Percentiles rank a stretch among this genome's conserved stretches.
These are phyloP conservation scores for Sakesphorus luctuosus DNA, from an alignment of 2,113 vertebrate genomes.

Conservation along the genomic window DNA sequence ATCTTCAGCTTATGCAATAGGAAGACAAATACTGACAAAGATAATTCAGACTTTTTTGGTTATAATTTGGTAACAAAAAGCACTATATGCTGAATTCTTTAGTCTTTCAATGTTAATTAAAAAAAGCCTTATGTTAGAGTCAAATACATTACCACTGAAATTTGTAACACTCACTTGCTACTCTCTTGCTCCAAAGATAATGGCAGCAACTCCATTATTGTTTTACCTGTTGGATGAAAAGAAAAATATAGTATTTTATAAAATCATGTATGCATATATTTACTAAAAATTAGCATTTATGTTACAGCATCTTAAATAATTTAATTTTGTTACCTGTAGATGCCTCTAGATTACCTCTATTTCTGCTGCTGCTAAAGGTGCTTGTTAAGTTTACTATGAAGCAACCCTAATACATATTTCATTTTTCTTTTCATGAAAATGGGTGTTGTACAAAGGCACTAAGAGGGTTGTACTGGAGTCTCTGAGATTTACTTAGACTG, in stretches of 20 bases:
- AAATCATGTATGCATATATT: not conserved
- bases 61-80: not conserved
- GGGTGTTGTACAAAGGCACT: not conserved
- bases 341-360: not conserved
- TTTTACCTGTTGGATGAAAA: constrained; percentile 51
- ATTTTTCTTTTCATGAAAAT: not conserved
- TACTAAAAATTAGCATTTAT: not conserved
- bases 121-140: not conserved
- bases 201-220: constrained; percentile 52
- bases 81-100: not conserved
- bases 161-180: constrained; percentile 53
- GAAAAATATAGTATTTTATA: not conserved
- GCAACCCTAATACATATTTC: not conserved
- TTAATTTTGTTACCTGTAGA: not conserved
- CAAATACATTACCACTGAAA: not conserved
- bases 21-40: not conserved
- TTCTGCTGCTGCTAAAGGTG: not conserved
- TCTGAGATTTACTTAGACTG: not conserved
- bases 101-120: not conserved
- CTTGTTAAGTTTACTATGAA: not conserved
- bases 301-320: not conserved
- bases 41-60: not conserved
- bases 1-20: not conserved
- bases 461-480: not conserved
- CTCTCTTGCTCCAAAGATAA: constrained; percentile 36